These are phyloP conservation scores for Nycticryphes semicollaris DNA, from an alignment of 2,113 vertebrate species.

Conservation along the genomic window DNA sequence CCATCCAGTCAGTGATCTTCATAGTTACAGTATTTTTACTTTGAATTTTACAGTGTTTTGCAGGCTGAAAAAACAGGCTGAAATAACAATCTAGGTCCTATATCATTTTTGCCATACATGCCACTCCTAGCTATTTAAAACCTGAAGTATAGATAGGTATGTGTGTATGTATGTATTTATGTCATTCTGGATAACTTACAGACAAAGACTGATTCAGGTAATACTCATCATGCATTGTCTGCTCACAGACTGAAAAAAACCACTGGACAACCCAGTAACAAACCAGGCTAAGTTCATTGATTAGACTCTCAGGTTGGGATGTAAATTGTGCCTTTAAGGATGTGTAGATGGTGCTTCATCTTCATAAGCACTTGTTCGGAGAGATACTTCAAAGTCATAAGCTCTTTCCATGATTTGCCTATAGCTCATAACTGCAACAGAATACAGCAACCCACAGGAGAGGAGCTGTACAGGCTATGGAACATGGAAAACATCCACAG, in stretches of 20 bases:
- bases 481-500: background rate
- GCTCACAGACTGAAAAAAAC: background rate
- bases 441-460: background rate
- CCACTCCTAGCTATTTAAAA: background rate
- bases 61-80: background rate
- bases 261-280: background rate
- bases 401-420: background rate
- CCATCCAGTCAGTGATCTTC: background rate
- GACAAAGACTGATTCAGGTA: background rate
- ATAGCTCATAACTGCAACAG: background rate
- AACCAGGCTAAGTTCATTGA: background rate
- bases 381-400: background rate
- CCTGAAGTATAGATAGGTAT: too few species aligned
- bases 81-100: background rate
- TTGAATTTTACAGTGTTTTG: background rate
- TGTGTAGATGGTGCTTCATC: background rate
- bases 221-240: background rate
- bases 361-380: background rate
- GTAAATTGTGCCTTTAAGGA: background rate
- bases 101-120: background rate
- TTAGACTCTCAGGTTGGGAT: background rate
- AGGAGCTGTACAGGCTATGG: background rate
- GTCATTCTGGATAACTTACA: background rate
- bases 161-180: background rate
- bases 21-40: background rate